Evolutionary conservation across 1,140 invertebrate genomes (phyloP).

Genomic region (Scaptomyza montana): DNA sequence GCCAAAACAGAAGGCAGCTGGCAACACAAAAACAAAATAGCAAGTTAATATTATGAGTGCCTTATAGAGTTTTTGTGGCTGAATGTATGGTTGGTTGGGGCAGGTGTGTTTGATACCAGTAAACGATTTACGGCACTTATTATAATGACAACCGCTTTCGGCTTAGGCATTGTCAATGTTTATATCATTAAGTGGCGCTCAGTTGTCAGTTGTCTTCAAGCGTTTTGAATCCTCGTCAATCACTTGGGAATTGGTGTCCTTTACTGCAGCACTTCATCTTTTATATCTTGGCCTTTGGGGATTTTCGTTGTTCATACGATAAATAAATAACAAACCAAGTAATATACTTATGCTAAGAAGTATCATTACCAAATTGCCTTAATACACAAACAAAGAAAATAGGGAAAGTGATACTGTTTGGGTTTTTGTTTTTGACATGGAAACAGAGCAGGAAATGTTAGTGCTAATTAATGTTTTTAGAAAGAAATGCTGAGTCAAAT

Average conservation of each 20-base stretch:
- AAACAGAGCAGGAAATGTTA: background rate
- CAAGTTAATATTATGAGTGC: slow-evolving; percentile 70
- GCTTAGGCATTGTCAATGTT: slow-evolving; percentile 43
- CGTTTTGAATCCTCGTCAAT: slow-evolving; percentile 31
- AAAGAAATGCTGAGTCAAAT: too few species aligned
- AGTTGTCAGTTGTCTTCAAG: slow-evolving; percentile 31
- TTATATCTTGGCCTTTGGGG: background rate
- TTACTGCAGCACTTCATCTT: slow-evolving; percentile 31
- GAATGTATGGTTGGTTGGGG: background rate
- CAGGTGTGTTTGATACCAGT: background rate
- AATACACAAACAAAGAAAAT: background rate
- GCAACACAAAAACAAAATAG: slow-evolving; percentile 37
- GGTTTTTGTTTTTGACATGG: background rate
- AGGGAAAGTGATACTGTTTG: background rate
- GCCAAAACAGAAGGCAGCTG: slow-evolving; percentile 11
- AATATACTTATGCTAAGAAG: background rate
- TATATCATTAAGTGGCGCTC: slow-evolving; percentile 69
- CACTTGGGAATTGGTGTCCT: slow-evolving; percentile 38
- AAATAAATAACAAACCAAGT: slow-evolving; percentile 10
- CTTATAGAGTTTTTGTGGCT: slow-evolving; percentile 2
- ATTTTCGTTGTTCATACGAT: background rate
- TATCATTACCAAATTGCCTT: background rate
- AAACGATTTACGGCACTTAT: slow-evolving; percentile 50
- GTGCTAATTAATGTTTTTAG: too few species aligned
- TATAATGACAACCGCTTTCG: slow-evolving; percentile 67